Conservation (phyloP, 1,140 invertebrate genomes). For the Drosophila leontia region DNA sequence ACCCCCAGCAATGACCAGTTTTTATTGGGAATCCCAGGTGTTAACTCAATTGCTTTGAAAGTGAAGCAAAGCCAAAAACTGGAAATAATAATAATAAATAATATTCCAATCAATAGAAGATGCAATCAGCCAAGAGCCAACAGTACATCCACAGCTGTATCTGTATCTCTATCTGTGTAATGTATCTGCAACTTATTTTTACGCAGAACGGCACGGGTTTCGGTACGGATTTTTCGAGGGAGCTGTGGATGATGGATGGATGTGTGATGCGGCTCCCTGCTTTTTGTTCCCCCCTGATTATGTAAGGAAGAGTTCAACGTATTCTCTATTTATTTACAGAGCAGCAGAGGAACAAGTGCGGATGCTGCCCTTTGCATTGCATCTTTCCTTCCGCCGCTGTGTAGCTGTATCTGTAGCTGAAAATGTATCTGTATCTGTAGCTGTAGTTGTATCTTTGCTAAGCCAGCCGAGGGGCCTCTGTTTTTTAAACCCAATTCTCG, state of each 20-base stretch:
- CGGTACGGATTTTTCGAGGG: slow-evolving; percentile 39
- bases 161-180: slow-evolving; percentile 1
- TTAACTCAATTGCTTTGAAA: slow-evolving; percentile 16
- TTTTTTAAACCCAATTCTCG: slow-evolving; percentile 5
- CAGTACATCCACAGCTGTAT: neutral
- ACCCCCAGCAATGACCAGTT: neutral
- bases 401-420: slow-evolving; percentile 26
- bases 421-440: slow-evolving; percentile 17
- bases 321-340: slow-evolving; percentile 69
- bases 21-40: slow-evolving; percentile 5
- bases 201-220: slow-evolving; percentile 36
- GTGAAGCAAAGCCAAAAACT: neutral
- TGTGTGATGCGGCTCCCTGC: neutral
- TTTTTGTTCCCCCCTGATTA: slow-evolving; percentile 20
- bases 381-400: slow-evolving; percentile 21
- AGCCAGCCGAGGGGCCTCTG: slow-evolving; percentile 13
- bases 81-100: neutral
- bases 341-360: slow-evolving; percentile 57
- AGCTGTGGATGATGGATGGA: slow-evolving; percentile 7
- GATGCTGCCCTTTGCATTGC: slow-evolving; percentile 28
- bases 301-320: slow-evolving; percentile 69
- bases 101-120: neutral
- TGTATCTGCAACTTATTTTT: slow-evolving; percentile 22
- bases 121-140: slow-evolving; percentile 3
- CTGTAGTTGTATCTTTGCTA: slow-evolving; percentile 14